A percentile compares a stretch with the other conserved stretches of the same genome.
Conservation (phyloP, 2,113 vertebrate genomes). For the Procapra przewalskii region DNA sequence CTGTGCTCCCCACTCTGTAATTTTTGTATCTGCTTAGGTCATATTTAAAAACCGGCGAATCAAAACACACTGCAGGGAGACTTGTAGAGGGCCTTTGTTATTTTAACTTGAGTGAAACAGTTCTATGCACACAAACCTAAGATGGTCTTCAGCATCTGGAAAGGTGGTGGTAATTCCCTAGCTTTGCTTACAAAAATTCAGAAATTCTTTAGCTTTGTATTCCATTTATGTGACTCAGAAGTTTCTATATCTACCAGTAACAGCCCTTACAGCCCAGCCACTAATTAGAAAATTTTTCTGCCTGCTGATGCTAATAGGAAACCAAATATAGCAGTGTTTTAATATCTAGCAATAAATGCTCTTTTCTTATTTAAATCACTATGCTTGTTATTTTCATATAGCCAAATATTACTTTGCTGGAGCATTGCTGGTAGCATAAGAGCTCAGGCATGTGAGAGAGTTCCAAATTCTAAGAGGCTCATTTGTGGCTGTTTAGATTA, state of each 20-base stretch:
- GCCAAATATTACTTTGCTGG: not conserved
- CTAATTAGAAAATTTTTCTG: slow-evolving; percentile 57
- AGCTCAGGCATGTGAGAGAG: not conserved
- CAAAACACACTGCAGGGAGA: not conserved
- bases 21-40: not conserved
- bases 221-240: not conserved
- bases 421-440: not conserved
- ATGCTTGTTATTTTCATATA: slow-evolving; percentile 38
- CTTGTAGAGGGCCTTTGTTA: not conserved
- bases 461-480: not conserved
- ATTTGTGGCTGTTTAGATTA: not conserved
- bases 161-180: not conserved
- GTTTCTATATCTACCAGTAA: not conserved
- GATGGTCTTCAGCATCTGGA: not conserved
- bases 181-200: not conserved
- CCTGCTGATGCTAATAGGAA: slow-evolving; percentile 26
- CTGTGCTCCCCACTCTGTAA: not conserved
- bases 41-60: not conserved
- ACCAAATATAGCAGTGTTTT: slow-evolving; percentile 29
- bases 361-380: slow-evolving; percentile 30
- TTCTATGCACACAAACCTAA: not conserved
- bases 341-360: not conserved
- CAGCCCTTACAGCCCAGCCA: not conserved
- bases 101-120: not conserved
- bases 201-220: not conserved